These are phyloP conservation scores for Scortum barcoo DNA, from an alignment of 2,113 vertebrate genomes.

Conservation along the genomic window DNA sequence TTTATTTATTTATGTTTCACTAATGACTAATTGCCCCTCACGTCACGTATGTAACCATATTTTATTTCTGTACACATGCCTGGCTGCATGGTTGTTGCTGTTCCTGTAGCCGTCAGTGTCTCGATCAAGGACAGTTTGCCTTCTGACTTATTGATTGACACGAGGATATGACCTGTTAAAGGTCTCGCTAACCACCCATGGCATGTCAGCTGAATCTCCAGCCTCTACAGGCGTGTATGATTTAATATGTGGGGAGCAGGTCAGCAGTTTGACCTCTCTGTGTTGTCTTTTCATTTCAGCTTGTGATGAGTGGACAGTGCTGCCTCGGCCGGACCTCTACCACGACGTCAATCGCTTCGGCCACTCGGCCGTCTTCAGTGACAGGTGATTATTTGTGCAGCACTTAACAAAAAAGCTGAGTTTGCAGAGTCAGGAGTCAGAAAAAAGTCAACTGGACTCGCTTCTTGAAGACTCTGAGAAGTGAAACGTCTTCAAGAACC, in stretches of 20 bases:
- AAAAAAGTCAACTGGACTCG: too few relatives aligned
- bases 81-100: background rate
- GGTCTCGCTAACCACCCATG: constrained; percentile 14
- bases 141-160: constrained; percentile 22
- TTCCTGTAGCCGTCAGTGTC: background rate
- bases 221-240: constrained; percentile 15
- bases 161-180: constrained; percentile 23
- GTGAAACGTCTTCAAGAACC: too few relatives aligned
- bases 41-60: background rate
- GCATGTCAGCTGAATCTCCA: background rate
- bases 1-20: too few relatives aligned
- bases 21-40: too few relatives aligned
- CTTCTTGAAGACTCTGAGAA: too few relatives aligned
- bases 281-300: constrained; percentile 77
- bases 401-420: background rate
- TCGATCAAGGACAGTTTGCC: constrained; percentile 12
- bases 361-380: constrained; percentile 90
- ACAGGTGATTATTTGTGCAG: constrained; percentile 84
- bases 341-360: constrained; percentile 96
- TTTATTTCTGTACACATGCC: background rate
- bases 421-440: background rate
- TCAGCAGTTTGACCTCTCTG: constrained; percentile 29
- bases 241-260: constrained; percentile 6
- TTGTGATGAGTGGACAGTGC: constrained; percentile 93
- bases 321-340: constrained; percentile 90